Evolutionary conservation across 1,140 invertebrate species (phyloP).

Genomic region (Pararge aegeria): DNA sequence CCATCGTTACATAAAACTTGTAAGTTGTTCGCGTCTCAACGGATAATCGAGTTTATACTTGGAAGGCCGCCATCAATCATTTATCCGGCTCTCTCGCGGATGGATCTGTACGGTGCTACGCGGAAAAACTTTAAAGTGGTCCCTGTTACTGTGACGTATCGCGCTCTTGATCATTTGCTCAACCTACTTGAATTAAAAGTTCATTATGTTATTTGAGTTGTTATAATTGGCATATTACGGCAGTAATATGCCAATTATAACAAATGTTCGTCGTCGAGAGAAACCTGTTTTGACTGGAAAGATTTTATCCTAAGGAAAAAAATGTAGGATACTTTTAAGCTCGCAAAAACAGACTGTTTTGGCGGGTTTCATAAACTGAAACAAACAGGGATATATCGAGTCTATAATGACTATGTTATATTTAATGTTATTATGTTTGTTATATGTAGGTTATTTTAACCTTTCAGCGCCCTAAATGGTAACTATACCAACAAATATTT

Average conservation of each 20-base stretch:
- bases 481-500: conserved; percentile 1
- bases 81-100: conserved; percentile 62
- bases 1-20: conserved; percentile 79
- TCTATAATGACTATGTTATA: too few species aligned
- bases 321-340: too few species aligned
- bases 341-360: too few species aligned
- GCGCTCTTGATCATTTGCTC: conserved; percentile 48
- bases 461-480: neutral
- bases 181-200: conserved; percentile 45
- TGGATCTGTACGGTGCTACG: conserved; percentile 53
- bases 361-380: too few species aligned
- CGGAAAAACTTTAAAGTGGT: conserved; percentile 74
- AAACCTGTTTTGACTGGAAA: too few species aligned
- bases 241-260: too few species aligned
- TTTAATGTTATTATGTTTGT: too few species aligned
- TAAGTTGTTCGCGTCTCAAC: conserved; percentile 76
- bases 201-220: conserved; percentile 11
- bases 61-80: conserved; percentile 76
- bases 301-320: too few species aligned
- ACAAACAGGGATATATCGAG: too few species aligned
- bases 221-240: neutral
- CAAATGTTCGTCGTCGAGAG: too few species aligned
- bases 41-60: conserved; percentile 79
- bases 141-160: conserved; percentile 66
- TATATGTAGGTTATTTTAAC: too few species aligned